Evolutionary conservation across 1,140 invertebrate genomes (phyloP).

Genomic region (Trichonephila clavipes): DNA sequence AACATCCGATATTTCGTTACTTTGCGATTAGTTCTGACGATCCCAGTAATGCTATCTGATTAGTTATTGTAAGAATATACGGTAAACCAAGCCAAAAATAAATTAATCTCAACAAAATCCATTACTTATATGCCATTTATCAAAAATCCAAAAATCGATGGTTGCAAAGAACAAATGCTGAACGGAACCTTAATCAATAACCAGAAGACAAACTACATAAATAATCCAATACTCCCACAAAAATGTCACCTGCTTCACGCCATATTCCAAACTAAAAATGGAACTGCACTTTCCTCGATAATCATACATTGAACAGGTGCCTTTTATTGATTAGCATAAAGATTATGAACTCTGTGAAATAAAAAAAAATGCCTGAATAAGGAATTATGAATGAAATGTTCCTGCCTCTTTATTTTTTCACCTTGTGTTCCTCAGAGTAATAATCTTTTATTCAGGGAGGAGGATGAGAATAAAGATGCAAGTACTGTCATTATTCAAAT

Average conservation of each 20-base stretch:
- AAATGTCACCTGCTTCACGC: background rate
- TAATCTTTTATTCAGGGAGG: conserved; percentile 50
- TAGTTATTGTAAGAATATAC: too few species aligned
- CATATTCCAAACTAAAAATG: background rate
- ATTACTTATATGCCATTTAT: background rate
- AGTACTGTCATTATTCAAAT: conserved; percentile 60
- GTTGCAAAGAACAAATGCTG: background rate
- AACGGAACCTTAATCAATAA: background rate
- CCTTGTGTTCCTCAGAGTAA: conserved; percentile 27
- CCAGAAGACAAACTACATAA: background rate
- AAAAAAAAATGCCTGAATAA: background rate
- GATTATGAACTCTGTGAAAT: background rate
- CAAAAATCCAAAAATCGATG: background rate
- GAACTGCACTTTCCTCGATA: background rate
- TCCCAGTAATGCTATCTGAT: too few species aligned
- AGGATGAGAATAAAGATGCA: conserved; percentile 17
- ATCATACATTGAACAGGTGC: conserved; percentile 42
- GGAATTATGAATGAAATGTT: conserved; percentile 15
- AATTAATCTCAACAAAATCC: background rate
- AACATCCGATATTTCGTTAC: too few species aligned
- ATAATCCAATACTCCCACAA: background rate
- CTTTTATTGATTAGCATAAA: conserved; percentile 49
- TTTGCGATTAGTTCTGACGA: too few species aligned
- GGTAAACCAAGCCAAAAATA: background rate
- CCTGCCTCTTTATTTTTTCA: background rate